Evolutionary conservation across 1,140 invertebrate species (phyloP).

Genomic region (Onthophagus taurus): DNA sequence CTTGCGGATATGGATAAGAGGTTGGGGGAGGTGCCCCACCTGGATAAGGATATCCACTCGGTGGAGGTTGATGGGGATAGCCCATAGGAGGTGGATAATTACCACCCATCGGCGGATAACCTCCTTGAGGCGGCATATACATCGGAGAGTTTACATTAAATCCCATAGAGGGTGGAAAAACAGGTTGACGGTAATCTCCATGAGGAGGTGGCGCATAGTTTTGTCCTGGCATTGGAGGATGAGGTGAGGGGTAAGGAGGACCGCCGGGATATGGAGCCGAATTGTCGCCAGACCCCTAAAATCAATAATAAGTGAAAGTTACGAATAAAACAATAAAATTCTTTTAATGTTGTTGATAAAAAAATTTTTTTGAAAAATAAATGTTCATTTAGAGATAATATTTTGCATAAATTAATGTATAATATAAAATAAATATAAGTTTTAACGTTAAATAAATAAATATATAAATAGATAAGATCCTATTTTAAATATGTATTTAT

Average conservation of each 20-base stretch:
- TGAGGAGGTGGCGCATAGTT: slow-evolving; percentile 10
- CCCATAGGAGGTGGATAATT: background rate
- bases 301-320: slow-evolving; percentile 6
- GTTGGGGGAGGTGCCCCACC: background rate
- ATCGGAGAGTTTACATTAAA: slow-evolving; percentile 28
- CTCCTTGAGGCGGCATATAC: slow-evolving; percentile 32
- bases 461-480: too few species aligned
- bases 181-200: slow-evolving; percentile 16
- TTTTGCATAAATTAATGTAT: too few species aligned
- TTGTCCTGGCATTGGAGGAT: slow-evolving; percentile 3
- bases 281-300: slow-evolving; percentile 2
- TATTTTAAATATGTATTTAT: too few species aligned
- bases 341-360: too few species aligned
- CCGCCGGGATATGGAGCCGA: slow-evolving; percentile 1
- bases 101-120: slow-evolving; percentile 14
- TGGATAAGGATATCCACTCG: background rate
- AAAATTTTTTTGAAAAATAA: too few species aligned
- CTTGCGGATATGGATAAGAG: background rate
- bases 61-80: background rate
- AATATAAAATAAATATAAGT: too few species aligned
- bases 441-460: too few species aligned
- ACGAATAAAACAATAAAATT: too few species aligned
- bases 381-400: too few species aligned
- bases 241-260: slow-evolving; percentile 5
- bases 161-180: slow-evolving; percentile 32